phyloP scores from a whole-genome alignment of 2,888 invertebrate species.

The Eumerus sabulonum region DNA sequence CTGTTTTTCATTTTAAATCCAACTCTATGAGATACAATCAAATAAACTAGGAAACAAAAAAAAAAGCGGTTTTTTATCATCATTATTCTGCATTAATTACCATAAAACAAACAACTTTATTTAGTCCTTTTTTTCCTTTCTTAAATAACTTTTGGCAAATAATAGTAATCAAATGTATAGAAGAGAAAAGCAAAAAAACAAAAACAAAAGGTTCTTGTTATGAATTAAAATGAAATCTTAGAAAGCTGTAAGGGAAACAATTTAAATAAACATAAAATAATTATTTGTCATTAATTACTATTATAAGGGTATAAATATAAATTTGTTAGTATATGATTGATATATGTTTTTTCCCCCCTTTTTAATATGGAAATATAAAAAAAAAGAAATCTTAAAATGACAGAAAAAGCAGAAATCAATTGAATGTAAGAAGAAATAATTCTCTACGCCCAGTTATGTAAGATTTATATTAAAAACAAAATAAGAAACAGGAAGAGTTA shows the following conservation, averaged over 20 bases:
- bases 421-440: constrained; percentile 33
- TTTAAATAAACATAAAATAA: constrained; percentile 21
- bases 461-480: constrained; percentile 55
- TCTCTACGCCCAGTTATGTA: constrained; percentile 59
- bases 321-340: constrained; percentile 63
- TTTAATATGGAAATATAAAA: constrained; percentile 18
- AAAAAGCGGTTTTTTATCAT: constrained; percentile 41
- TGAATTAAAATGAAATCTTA: constrained; percentile 38
- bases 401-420: constrained; percentile 8
- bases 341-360: constrained; percentile 51
- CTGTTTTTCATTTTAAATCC: constrained; percentile 34
- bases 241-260: no score
- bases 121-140: constrained; percentile 16
- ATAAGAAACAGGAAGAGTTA: constrained; percentile 41
- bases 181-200: constrained; percentile 23
- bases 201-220: no score
- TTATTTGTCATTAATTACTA: constrained; percentile 55
- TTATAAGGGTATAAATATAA: constrained; percentile 29
- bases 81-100: constrained; percentile 50
- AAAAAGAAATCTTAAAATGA: constrained; percentile 5
- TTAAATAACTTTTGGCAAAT: constrained; percentile 29
- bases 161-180: constrained; percentile 31
- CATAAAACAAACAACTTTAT: constrained; percentile 22
- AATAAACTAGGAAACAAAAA: constrained; percentile 48
- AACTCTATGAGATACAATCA: constrained; percentile 59